phyloP scores from a whole-genome alignment of 2,797 vertebrate species.

The Manis crassicaudata region DNA sequence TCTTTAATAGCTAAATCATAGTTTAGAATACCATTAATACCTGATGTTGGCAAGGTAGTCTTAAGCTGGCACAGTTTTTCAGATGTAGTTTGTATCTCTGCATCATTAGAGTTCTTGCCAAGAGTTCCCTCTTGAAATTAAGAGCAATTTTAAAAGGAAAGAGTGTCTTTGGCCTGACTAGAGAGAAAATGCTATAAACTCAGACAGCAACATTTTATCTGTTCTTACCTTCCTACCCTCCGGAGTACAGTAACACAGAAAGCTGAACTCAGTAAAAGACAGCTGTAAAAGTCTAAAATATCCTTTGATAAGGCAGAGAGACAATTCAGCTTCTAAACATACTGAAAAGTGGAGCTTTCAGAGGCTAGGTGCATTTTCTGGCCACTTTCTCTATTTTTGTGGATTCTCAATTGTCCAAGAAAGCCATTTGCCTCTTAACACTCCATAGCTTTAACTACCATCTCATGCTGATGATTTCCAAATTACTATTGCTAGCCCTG shows the following conservation, averaged over 20 bases:
- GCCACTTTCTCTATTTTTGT: not conserved
- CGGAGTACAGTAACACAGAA: not conserved
- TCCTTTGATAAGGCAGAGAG: not conserved
- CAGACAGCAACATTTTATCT: not conserved
- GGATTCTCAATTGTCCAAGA: not conserved
- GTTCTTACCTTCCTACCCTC: no score
- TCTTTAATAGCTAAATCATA: slow-evolving; percentile 54
- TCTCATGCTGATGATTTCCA: not conserved
- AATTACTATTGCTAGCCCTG: not conserved
- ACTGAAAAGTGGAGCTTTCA: not conserved
- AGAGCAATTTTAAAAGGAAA: slow-evolving; percentile 56
- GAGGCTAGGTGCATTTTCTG: not conserved
- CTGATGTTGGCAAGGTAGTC: not conserved
- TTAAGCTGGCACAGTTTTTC: not conserved
- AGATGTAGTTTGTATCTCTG: slow-evolving; percentile 27
- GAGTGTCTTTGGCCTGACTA: not conserved
- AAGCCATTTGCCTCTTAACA: not conserved
- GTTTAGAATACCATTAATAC: slow-evolving; percentile 52
- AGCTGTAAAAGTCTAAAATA: not conserved
- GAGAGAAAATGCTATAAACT: not conserved
- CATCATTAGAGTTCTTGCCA: slow-evolving; percentile 52
- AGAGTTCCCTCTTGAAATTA: slow-evolving; percentile 57
- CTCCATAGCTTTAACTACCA: not conserved
- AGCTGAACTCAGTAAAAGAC: not conserved
- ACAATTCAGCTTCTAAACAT: not conserved